Base-by-base conservation (phyloP, 2,888 invertebrate species). In the Eupithecia centaureata region DNA sequence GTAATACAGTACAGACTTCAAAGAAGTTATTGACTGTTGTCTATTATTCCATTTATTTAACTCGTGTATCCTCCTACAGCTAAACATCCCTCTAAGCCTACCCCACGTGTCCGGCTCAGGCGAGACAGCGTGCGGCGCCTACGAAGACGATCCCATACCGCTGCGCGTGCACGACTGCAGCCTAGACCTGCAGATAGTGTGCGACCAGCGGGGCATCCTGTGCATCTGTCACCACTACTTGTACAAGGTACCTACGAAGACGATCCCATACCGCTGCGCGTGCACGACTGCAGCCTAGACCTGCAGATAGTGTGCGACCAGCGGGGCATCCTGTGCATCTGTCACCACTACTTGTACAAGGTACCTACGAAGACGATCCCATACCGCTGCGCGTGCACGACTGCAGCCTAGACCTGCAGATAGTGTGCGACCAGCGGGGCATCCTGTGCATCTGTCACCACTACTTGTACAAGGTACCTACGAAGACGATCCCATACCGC, bases 311-410 rank as follows among this genome's bases (percentile, higher is more conserved):
- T 97, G 59, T 96, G 96, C 52, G 96, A 97, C 82, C 95, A 95
- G 59, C 88, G 93, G 12, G 97, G 97, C 65, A 94, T 96, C 84
- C 94, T 97, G 35, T 90, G 90, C 72, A 88, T 93, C 66, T 97
- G 97, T 78, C 97, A 97, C 86, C 96, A 97, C 84, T 97, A 97
- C 80, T 89, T 97, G 3, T 97, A 97, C 82, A 96, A 97, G 87
- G 96, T 96, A 57, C 86, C 67, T 97, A 97, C 81, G 97, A 97
- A 82, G 97, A 97, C 82, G 97, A 97, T 80, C 95, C 96, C 2
- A 95, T 97, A 69, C 97, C 97, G 0, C 88, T 97, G 66, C 93
- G 97, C 35, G 95, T 97, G 32, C 97, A 97, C 83, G 97, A 97
- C 87, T 96, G 97, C 80, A 96, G 96, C 13, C 89, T 97, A 59